phyloP scores from a whole-genome alignment of 2,797 vertebrate species.

The Rhinella marina region DNA sequence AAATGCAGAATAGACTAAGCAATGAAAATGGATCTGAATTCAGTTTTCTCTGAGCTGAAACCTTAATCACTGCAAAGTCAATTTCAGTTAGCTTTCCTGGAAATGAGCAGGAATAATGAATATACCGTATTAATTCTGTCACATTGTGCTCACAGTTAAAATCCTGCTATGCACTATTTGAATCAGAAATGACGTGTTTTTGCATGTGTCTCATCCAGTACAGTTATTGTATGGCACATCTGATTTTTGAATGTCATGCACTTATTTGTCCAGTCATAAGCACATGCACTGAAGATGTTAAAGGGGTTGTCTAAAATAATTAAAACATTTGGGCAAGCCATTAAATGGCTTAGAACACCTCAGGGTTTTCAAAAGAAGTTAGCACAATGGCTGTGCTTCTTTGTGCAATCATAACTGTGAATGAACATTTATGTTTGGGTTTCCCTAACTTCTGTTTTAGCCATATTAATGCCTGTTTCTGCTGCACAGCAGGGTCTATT shows the following conservation, averaged over 20 bases:
- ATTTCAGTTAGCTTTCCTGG: slow-evolving; percentile 29
- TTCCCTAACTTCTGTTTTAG: too few species aligned
- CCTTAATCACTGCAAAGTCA: slow-evolving; percentile 38
- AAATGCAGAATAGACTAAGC: slow-evolving; percentile 27
- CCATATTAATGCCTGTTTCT: too few species aligned
- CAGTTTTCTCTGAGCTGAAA: slow-evolving; percentile 1
- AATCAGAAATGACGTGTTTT: not conserved
- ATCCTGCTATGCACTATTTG: not conserved
- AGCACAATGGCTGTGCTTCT: too few species aligned
- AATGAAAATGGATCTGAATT: slow-evolving; percentile 11
- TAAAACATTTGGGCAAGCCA: too few species aligned
- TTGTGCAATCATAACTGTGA: too few species aligned
- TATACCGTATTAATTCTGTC: slow-evolving; percentile 51
- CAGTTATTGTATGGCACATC: not conserved
- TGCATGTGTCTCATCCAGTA: not conserved
- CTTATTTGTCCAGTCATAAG: not conserved
- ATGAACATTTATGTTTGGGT: too few species aligned
- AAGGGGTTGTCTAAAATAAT: too few species aligned
- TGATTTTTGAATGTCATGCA: too few species aligned
- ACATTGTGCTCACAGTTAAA: slow-evolving; percentile 4
- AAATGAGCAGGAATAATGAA: slow-evolving; percentile 49
- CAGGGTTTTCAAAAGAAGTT: too few species aligned
- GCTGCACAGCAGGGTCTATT: too few species aligned
- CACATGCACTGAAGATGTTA: not conserved
- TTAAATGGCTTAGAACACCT: too few species aligned